Evolutionary conservation across 2,113 vertebrate genomes (phyloP), one percentile per base, ranked within the genome.

Genomic region (Castor canadensis): DNA sequence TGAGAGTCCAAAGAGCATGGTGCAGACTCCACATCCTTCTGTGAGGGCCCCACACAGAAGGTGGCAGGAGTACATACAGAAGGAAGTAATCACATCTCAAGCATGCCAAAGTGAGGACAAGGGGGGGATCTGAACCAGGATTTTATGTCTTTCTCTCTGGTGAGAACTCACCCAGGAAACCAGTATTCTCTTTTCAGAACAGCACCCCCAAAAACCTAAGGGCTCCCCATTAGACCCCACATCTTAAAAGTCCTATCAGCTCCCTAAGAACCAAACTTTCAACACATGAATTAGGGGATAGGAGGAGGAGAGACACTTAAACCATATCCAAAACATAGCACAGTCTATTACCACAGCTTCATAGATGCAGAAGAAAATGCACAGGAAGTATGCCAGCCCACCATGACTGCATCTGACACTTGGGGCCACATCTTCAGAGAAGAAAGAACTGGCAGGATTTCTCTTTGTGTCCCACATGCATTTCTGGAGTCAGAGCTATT

Each of bases 401-500:
- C 17, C 22, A 40, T 66, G 47, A 3, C 40, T 69, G 58, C 4
- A 22, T 54, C 4, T 35, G 66, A 58, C 38, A 66, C 16, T 54
- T 28, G 19, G 20, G 69, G 24, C 38, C 73, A 54, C 0, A 0
- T n/a, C 58, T 19, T 7, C 24, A 62, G 24, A 60, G 38, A 81
- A 49, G 26, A 75, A 88, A 43, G 22, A 22, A n/a, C 49, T 32
- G 49, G 3, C 9, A 45, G 80, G 24, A 35, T 8, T 3, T 76
- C 60, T 82, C 49, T 84, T 84, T 28, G 10, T 2, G 0, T 75
- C 75, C 66, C 40, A 19, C 35, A 13, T 60, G 60, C 20, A 13
- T 84, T 69, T 80, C 75, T 87, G n/a, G n/a, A 62, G 43, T 72
- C 58, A 45, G 54, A 72, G 81, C 32, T 91, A 5, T 13, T 86